Conservation (phyloP, 2,113 vertebrate genomes). For the Platysternon megacephalum region DNA sequence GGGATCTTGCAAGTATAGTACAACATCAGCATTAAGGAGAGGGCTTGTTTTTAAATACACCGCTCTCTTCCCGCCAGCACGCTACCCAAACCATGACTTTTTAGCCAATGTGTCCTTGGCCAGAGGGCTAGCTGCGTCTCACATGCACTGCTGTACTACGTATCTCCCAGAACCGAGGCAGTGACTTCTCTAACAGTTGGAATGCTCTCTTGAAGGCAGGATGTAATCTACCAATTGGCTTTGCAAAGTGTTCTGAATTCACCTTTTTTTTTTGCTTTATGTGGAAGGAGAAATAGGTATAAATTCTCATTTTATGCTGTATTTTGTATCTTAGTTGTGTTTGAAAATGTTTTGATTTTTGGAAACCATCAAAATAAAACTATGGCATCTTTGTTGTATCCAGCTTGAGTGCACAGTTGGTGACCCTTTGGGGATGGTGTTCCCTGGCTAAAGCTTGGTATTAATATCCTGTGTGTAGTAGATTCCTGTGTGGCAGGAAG, state of each 20-base stretch:
- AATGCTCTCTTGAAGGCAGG: conserved; percentile 53
- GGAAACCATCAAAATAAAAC: conserved; percentile 82
- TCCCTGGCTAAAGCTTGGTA: not conserved
- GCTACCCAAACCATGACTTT: not conserved
- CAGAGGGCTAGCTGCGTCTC: conserved; percentile 30
- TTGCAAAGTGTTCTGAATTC: conserved; percentile 66
- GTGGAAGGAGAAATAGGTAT: conserved; percentile 71
- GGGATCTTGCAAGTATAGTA: not conserved
- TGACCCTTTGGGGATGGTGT: not conserved
- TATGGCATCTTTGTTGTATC: conserved; percentile 78
- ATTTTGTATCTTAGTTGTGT: conserved; percentile 85
- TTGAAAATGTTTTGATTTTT: conserved; percentile 82
- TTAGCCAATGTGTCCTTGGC: conserved; percentile 38
- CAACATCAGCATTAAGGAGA: not conserved
- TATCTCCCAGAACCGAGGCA: conserved; percentile 24
- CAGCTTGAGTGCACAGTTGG: conserved; percentile 25
- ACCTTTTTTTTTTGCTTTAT: conserved; percentile 76
- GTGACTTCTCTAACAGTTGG: conserved; percentile 12
- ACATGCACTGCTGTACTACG: conserved; percentile 53
- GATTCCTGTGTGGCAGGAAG: not conserved
- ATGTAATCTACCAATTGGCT: conserved; percentile 52
- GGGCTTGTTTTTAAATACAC: conserved; percentile 2
- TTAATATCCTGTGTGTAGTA: not conserved
- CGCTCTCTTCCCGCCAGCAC: conserved; percentile 1
- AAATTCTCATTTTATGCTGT: conserved; percentile 83